Conservation (phyloP, 64 coral and sea anemone genomes). For the Montipora foliosa region DNA sequence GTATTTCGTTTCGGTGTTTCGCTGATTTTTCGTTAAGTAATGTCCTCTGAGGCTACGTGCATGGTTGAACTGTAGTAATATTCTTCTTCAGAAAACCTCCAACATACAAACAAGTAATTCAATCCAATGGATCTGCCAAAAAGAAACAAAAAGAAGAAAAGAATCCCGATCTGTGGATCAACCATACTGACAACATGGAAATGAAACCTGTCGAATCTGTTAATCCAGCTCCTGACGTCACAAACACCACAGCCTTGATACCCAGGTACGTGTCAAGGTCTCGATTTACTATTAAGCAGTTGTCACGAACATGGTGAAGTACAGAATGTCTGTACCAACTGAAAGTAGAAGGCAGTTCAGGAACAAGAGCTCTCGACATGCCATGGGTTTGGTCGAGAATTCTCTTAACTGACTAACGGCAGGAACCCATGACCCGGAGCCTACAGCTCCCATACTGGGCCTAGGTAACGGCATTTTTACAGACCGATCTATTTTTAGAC, state of each 20-base stretch:
- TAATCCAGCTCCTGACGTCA: conserved; percentile 64
- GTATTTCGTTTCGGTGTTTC: too few species aligned
- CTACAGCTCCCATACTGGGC: too few species aligned
- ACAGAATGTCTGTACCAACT: too few species aligned
- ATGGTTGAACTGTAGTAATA: not conserved
- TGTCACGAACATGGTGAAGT: not conserved
- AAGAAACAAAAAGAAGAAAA: conserved; percentile 92
- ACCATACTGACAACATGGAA: conserved; percentile 83
- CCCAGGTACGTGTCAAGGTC: conserved; percentile 12
- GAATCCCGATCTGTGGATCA: conserved; percentile 85
- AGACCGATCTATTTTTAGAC: too few species aligned
- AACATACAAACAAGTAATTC: conserved; percentile 85
- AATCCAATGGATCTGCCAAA: conserved; percentile 84
- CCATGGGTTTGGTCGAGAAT: too few species aligned
- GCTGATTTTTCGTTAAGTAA: too few species aligned
- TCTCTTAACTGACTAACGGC: too few species aligned
- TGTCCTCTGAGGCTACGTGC: too few species aligned
- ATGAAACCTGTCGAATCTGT: conserved; percentile 84
- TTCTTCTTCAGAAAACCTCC: conserved; percentile 66
- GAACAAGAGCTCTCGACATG: too few species aligned
- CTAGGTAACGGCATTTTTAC: too few species aligned
- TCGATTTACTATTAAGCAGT: not conserved
- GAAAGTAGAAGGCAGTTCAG: too few species aligned
- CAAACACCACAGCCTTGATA: conserved; percentile 37
- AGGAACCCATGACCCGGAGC: too few species aligned